A percentile compares a stretch with the other conserved stretches of the same genome.
These are phyloP conservation scores for Syritta pipiens DNA, from an alignment of 2,888 invertebrate species.

Conservation along the genomic window DNA sequence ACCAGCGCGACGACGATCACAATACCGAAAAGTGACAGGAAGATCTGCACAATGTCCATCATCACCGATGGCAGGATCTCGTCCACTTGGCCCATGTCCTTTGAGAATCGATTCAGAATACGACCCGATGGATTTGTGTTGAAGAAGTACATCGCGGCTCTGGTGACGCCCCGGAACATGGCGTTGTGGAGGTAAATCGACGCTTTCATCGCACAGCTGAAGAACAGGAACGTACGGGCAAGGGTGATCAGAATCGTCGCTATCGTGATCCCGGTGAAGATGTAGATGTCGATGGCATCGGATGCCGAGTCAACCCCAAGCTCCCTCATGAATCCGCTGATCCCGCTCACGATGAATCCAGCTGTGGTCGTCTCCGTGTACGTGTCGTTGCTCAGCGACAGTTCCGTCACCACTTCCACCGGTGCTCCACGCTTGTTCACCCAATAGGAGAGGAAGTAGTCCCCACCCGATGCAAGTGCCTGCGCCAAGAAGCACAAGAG, in stretches of 20 bases:
- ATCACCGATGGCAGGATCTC: conserved; percentile 78
- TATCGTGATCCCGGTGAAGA: conserved; percentile 80
- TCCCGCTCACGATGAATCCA: conserved; percentile 15
- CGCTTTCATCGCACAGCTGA: conserved; percentile 85
- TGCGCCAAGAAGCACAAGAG: conserved; percentile 85
- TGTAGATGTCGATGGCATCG: conserved; percentile 78
- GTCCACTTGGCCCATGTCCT: conserved; percentile 87
- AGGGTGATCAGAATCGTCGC: conserved; percentile 78
- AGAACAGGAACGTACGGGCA: conserved; percentile 80
- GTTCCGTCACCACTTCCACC: not conserved
- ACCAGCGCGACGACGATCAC: conserved; percentile 88
- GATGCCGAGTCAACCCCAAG: conserved; percentile 54
- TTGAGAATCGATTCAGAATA: conserved; percentile 93
- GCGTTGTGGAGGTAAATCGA: conserved; percentile 88
- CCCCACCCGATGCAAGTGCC: conserved; percentile 85
- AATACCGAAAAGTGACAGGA: conserved; percentile 89
- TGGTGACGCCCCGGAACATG: conserved; percentile 91
- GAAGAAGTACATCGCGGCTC: conserved; percentile 92
- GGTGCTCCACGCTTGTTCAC: conserved; percentile 47
- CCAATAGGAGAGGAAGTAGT: conserved; percentile 90
- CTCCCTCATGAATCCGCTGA: conserved; percentile 20
- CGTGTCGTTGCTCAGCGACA: conserved; percentile 12
- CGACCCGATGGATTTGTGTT: conserved; percentile 91
- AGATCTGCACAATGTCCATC: conserved; percentile 84
- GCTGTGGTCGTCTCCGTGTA: conserved; percentile 11